Conservation (phyloP, 2,113 vertebrate genomes). For the Apteryx mantelli region DNA sequence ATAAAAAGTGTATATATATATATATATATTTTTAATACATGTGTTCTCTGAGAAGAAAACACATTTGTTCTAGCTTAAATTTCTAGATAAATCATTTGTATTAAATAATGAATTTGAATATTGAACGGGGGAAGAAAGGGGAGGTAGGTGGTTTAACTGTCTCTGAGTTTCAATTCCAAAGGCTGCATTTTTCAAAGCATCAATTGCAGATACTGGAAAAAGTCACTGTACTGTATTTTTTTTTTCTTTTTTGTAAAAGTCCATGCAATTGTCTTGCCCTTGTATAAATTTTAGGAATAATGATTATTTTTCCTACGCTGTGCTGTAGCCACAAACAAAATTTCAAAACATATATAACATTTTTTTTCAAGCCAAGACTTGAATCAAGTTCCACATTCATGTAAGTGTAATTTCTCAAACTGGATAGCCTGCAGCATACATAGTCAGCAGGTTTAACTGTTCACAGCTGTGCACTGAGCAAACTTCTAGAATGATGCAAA, state of each 20-base stretch:
- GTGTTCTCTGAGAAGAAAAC: neutral
- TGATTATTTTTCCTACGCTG: neutral
- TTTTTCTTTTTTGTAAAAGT: neutral
- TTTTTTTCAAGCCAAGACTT: neutral
- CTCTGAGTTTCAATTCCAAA: conserved; percentile 4
- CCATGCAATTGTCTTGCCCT: fast-evolving
- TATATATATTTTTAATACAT: neutral
- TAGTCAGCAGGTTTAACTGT: neutral
- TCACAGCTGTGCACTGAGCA: neutral
- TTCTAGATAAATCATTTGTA: neutral
- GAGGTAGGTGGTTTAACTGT: neutral
- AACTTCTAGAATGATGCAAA: neutral
- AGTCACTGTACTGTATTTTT: neutral
- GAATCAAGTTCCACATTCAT: neutral
- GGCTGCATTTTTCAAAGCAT: neutral
- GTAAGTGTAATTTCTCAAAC: neutral
- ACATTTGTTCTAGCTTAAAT: neutral
- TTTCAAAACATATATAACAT: neutral
- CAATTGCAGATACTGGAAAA: neutral
- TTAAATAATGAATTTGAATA: neutral
- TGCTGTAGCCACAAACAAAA: neutral
- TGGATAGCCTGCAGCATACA: neutral
- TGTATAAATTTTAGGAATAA: conserved; percentile 9
- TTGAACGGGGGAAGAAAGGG: neutral
- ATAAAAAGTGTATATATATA: neutral